Evolutionary conservation across 2,113 vertebrate species (phyloP), one percentile per base, ranked within the genome.

Genomic region (Xerus inauris): DNA sequence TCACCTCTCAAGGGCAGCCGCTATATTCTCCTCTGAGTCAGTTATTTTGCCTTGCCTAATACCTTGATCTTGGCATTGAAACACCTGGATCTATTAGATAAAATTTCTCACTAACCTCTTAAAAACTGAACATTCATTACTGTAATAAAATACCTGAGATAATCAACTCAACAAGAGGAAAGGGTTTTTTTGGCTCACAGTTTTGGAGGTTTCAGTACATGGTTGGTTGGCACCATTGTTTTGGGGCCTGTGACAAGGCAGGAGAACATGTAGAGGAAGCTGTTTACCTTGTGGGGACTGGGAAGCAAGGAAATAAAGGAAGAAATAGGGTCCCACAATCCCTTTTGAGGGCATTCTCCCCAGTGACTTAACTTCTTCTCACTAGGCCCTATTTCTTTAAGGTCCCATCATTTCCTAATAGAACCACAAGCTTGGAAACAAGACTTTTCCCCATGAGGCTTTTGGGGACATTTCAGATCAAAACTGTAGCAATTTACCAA

Each of bases 61-160:
- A 49, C 90, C 45, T 87, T 90, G 17, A 83, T 92, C 87, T 89
- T 86, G 9, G 72, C 6, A 89, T 45, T 22, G 91, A 89, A 94
- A 42, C 17, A 76, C 6, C 40, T 49, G 32, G 22, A 59, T 73
- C 24, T 45, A 17, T 45, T 45, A 76, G 28, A 20, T 57, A 83
- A 83, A 8, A 57, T 6, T 64, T 72, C 42, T 92, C 80, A 16
- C 28, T 59, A 32, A 59, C 35, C 79, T 75, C 49, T 82, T 94
- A 85, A 92, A 76, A 64, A 49, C 32, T 24, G 24, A 64, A 14
- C 28, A 57, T 67, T 13, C 8, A 26, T 64, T 62, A 17, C 30
- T 64, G 16, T 76, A 49, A 59, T 7, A 28, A 49, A 64, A 64
- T 62, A n/a, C 32, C 13, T 47, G 40, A 59, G 32, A 62, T 75